phyloP scores from a whole-genome alignment of 2,888 invertebrate genomes.

The Oligia latruncula region DNA sequence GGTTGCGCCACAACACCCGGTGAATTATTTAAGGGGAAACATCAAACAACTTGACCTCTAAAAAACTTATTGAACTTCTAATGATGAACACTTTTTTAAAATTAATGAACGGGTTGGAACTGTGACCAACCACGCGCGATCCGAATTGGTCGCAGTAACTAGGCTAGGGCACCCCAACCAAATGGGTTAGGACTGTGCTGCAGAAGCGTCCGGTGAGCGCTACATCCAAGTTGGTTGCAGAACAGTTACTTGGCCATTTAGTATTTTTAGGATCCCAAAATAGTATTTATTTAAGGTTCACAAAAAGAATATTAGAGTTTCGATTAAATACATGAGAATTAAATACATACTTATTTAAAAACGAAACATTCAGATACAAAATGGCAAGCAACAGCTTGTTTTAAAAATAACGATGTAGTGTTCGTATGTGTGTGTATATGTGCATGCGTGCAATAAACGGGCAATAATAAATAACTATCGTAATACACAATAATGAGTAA shows the following conservation, averaged over 20 bases:
- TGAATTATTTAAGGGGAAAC: neutral
- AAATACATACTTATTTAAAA: neutral
- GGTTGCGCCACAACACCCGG: neutral
- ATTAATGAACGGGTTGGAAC: no score
- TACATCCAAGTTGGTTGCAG: neutral
- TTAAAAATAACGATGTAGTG: neutral
- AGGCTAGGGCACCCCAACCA: no score
- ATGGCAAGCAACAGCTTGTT: neutral
- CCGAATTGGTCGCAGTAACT: no score
- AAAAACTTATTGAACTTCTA: no score
- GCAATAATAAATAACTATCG: constrained; percentile 3
- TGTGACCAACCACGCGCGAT: no score
- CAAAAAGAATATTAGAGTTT: no score
- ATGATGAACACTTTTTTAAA: no score
- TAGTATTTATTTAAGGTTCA: no score
- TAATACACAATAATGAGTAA: constrained; percentile 40
- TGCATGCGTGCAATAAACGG: constrained; percentile 8
- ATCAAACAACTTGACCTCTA: no score
- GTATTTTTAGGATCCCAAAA: neutral
- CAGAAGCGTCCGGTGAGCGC: neutral
- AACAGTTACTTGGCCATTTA: neutral
- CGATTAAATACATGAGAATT: neutral
- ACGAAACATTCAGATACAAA: neutral
- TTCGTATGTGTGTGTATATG: neutral
- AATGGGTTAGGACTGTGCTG: no score